Evolutionary conservation across 2,113 vertebrate genomes (phyloP).

Genomic region (Dicerorhinus sumatrensis): DNA sequence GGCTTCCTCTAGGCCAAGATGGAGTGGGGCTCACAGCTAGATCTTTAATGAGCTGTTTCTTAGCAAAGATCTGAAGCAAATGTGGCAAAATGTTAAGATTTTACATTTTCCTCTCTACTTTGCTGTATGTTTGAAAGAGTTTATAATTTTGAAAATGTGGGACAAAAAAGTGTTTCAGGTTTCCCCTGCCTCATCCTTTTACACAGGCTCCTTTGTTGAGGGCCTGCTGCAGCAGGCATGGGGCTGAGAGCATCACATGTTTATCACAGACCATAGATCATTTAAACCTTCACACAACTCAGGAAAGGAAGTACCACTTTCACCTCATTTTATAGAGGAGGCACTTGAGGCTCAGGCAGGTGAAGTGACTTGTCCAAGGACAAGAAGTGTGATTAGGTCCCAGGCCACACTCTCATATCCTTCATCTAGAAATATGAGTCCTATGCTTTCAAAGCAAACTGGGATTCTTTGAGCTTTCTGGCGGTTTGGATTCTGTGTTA

Average conservation of each 20-base stretch:
- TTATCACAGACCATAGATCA: not conserved
- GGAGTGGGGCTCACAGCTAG: constrained; percentile 1
- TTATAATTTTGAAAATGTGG: constrained; percentile 25
- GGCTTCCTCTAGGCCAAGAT: constrained; percentile 16
- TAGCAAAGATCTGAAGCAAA: constrained; percentile 66
- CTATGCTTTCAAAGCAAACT: constrained; percentile 21
- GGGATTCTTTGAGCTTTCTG: constrained; percentile 14
- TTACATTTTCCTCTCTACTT: constrained; percentile 59
- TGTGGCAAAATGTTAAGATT: constrained; percentile 47
- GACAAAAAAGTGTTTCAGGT: not conserved
- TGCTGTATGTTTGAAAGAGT: constrained; percentile 21
- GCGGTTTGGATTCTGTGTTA: constrained; percentile 1
- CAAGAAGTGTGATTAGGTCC: not conserved
- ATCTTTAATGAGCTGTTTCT: constrained; percentile 63
- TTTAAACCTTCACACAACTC: not conserved
- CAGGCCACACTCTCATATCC: not conserved
- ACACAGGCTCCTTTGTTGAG: not conserved
- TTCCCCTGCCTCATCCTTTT: not conserved
- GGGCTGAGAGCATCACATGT: not conserved
- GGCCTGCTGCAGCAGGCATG: not conserved
- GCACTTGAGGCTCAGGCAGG: not conserved
- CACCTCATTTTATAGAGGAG: not conserved
- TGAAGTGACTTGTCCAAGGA: constrained; percentile 37
- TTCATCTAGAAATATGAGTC: not conserved
- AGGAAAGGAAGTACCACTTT: not conserved